A percentile compares a stretch with the other conserved stretches of the same genome.
Conservation (phyloP, 2,888 invertebrate genomes). For the Temnothorax ravouxi region DNA sequence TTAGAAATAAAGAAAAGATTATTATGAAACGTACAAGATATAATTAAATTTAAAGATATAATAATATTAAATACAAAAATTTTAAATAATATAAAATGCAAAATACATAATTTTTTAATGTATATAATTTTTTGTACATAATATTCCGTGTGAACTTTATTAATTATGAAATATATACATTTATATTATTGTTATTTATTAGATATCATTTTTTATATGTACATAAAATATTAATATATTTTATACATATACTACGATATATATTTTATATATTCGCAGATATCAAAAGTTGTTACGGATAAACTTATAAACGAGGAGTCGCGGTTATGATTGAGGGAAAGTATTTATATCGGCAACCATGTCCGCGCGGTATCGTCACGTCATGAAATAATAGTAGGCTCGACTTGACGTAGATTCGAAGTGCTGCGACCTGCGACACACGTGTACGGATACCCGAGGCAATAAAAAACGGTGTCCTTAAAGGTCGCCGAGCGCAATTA, state of each 20-base stretch:
- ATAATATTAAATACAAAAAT: background rate
- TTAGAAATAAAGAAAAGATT: background rate
- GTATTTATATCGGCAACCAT: background rate
- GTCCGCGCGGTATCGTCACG: background rate
- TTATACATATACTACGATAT: background rate
- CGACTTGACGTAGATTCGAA: background rate
- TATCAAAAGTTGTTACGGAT: background rate
- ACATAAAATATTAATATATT: background rate
- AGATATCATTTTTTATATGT: background rate
- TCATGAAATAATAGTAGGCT: constrained; percentile 20
- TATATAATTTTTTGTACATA: background rate
- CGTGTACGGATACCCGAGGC: background rate
- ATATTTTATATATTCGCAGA: background rate
- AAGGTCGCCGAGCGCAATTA: background rate
- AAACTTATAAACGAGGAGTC: background rate
- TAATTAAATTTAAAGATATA: background rate
- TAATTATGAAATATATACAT: no score
- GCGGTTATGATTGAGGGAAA: background rate
- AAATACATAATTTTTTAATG: background rate
- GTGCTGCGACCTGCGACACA: background rate
- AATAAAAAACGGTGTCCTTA: constrained; percentile 36
- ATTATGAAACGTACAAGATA: background rate
- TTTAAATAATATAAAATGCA: background rate
- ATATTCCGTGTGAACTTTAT: no score
- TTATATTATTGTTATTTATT: background rate